Evolutionary conservation across 1,140 invertebrate species (phyloP).

Genomic region (Ips typographus): DNA sequence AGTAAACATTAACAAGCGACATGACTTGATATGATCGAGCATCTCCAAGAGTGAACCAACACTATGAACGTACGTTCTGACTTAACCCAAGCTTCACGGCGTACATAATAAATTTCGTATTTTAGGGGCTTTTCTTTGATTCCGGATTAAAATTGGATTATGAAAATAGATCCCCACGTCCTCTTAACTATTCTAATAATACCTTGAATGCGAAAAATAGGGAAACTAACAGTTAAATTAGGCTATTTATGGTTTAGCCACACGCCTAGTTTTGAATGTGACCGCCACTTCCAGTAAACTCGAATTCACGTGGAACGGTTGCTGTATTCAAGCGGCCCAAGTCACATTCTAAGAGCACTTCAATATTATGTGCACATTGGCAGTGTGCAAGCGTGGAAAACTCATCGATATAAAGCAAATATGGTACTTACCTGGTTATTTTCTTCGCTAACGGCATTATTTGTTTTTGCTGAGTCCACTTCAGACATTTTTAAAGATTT

Average conservation of each 20-base stretch:
- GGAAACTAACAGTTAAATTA: slow-evolving; percentile 12
- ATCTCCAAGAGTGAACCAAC: slow-evolving; percentile 35
- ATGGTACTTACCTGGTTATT: slow-evolving; percentile 47
- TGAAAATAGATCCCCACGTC: slow-evolving; percentile 14
- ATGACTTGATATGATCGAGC: slow-evolving; percentile 29
- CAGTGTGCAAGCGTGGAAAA: background rate
- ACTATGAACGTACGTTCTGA: slow-evolving; percentile 38
- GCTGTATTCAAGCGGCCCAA: slow-evolving; percentile 31
- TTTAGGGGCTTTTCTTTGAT: slow-evolving; percentile 20
- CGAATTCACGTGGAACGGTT: slow-evolving; percentile 6
- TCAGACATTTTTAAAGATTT: slow-evolving; percentile 51
- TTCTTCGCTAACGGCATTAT: slow-evolving; percentile 49
- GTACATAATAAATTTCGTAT: slow-evolving; percentile 40
- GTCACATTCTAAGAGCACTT: slow-evolving; percentile 47
- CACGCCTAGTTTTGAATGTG: slow-evolving; percentile 40
- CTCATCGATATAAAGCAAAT: slow-evolving; percentile 17
- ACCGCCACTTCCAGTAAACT: slow-evolving; percentile 22
- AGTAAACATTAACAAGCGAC: slow-evolving; percentile 39
- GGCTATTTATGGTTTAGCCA: slow-evolving; percentile 17
- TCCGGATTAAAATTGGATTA: background rate
- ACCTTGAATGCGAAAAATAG: slow-evolving; percentile 9
- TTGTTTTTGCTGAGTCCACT: slow-evolving; percentile 48
- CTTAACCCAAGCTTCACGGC: slow-evolving; percentile 32
- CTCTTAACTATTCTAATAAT: background rate
- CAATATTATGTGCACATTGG: slow-evolving; percentile 51